phyloP scores from a whole-genome alignment of 2,113 vertebrate genomes.

The Hiodon alosoides region DNA sequence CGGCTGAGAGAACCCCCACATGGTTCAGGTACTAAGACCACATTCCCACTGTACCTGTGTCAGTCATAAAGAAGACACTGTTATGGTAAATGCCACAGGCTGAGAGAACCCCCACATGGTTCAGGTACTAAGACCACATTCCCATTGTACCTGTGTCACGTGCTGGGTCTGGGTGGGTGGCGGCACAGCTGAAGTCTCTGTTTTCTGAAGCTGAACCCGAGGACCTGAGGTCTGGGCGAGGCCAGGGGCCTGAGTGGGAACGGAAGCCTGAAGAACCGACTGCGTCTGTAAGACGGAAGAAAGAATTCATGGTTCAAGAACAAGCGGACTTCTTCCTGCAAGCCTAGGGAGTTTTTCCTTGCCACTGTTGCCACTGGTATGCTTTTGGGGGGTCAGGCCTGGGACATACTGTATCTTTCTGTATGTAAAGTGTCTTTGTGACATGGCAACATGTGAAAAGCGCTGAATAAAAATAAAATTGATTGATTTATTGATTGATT shows the following conservation, averaged over 20 bases:
- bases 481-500: no score
- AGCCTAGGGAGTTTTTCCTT: no score
- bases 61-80: neutral
- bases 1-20: no score
- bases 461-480: no score
- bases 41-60: no score
- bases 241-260: constrained; percentile 55
- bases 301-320: neutral
- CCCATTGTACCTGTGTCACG: constrained; percentile 58
- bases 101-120: neutral
- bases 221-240: constrained; percentile 56
- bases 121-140: constrained; percentile 47
- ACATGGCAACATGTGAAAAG: no score
- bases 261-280: constrained; percentile 45
- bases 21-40: constrained; percentile 9
- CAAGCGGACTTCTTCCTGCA: no score
- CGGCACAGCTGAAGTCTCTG: constrained; percentile 54
- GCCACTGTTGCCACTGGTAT: no score
- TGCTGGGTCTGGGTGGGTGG: constrained; percentile 62
- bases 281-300: constrained; percentile 19
- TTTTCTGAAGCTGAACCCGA: constrained; percentile 63
- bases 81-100: neutral
- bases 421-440: no score
- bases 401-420: no score
- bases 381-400: no score